phyloP scores from a whole-genome alignment of 2,888 invertebrate genomes.

The Pyralis farinalis region DNA sequence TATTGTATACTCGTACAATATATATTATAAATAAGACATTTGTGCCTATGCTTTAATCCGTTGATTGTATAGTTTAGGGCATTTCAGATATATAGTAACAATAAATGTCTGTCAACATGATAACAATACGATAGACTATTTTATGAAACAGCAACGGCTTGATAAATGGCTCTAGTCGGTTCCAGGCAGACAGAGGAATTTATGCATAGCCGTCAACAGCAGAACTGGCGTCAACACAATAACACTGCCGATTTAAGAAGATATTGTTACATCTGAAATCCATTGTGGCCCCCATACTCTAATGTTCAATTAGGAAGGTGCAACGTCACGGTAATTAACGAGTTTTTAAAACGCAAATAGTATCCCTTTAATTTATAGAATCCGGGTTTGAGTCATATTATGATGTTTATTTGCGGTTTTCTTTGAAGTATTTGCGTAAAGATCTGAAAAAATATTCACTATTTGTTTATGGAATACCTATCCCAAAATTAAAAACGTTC shows the following conservation, averaged over 20 bases:
- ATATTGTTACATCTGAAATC: slow-evolving; percentile 16
- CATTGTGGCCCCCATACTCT: background rate
- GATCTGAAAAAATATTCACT: slow-evolving; percentile 17
- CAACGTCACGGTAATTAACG: background rate
- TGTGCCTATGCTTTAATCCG: slow-evolving; percentile 22
- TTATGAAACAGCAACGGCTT: slow-evolving; percentile 56
- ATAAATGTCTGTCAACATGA: slow-evolving; percentile 66
- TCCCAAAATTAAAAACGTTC: slow-evolving; percentile 64
- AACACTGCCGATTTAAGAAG: slow-evolving; percentile 16
- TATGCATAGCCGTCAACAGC: slow-evolving; percentile 61
- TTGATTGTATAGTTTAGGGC: slow-evolving; percentile 56
- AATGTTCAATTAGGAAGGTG: slow-evolving; percentile 1
- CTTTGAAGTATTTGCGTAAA: background rate
- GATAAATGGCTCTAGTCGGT: slow-evolving; percentile 51
- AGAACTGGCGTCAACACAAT: slow-evolving; percentile 36
- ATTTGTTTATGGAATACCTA: slow-evolving; percentile 27
- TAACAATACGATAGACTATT: slow-evolving; percentile 69
- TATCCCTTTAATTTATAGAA: background rate
- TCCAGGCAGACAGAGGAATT: slow-evolving; percentile 46
- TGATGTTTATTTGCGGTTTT: background rate
- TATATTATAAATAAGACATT: no score
- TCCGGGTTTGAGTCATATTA: background rate
- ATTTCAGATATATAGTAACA: slow-evolving; percentile 43
- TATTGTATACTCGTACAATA: no score
- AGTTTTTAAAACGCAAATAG: background rate